These are phyloP conservation scores for Altica lythri DNA, from an alignment of 2,888 invertebrate genomes.

Conservation along the genomic window DNA sequence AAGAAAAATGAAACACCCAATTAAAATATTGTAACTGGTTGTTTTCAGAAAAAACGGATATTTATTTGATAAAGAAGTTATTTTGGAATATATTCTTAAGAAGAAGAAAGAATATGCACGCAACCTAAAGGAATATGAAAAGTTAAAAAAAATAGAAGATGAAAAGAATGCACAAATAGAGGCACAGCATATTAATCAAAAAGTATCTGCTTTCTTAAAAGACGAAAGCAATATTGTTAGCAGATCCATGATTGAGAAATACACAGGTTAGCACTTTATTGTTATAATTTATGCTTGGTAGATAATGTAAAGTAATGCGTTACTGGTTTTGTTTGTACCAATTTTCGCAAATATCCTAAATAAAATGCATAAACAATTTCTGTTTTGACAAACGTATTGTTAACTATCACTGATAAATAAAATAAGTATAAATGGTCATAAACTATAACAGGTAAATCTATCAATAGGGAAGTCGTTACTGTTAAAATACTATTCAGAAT, in stretches of 20 bases:
- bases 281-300: neutral
- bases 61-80: constrained; percentile 95
- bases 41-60: constrained; percentile 75
- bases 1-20: too few relatives aligned
- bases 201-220: constrained; percentile 79
- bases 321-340: too few relatives aligned
- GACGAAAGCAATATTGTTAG: constrained; percentile 79
- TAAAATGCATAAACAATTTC: too few relatives aligned
- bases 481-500: too few relatives aligned
- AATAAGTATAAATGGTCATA: too few relatives aligned
- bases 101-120: constrained; percentile 91
- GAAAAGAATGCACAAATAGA: constrained; percentile 71
- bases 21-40: neutral
- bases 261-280: constrained; percentile 42
- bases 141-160: constrained; percentile 78
- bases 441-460: too few relatives aligned
- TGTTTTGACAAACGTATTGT: too few relatives aligned
- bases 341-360: too few relatives aligned
- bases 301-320: neutral
- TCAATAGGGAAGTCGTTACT: too few relatives aligned
- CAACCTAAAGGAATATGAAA: constrained; percentile 90
- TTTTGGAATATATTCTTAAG: constrained; percentile 90
- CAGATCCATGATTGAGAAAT: constrained; percentile 55
- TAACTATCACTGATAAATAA: too few relatives aligned
- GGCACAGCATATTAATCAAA: constrained; percentile 70